These are phyloP conservation scores for Oreonectes daqikongensis DNA, from an alignment of 2,797 vertebrate genomes.

Conservation along the genomic window DNA sequence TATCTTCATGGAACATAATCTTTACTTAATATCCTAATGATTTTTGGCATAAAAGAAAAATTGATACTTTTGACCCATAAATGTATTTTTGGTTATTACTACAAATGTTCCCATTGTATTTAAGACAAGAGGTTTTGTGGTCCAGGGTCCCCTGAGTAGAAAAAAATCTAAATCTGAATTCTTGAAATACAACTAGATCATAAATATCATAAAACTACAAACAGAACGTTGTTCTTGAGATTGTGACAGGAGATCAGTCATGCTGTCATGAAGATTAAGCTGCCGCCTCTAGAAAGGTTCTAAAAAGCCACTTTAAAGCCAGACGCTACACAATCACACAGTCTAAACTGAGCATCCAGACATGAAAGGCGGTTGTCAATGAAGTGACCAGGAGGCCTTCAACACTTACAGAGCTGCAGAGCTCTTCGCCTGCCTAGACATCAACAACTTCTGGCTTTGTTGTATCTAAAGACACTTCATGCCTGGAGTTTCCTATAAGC, in stretches of 20 bases:
- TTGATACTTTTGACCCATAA: no score
- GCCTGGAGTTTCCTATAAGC: no score
- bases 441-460: constrained; percentile 3
- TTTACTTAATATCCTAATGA: no score
- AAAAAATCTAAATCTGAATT: no score
- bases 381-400: background rate
- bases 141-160: no score
- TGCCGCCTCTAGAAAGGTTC: background rate
- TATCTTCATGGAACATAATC: no score
- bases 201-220: background rate
- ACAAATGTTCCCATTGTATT: no score
- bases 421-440: constrained; percentile 7
- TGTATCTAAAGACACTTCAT: constrained; percentile 1
- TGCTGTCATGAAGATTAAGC: background rate
- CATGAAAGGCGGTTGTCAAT: background rate
- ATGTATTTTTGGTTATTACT: no score
- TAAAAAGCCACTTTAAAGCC: background rate
- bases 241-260: background rate
- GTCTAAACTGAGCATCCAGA: constrained; percentile 15
- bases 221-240: background rate
- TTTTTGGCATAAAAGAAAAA: no score
- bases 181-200: no score
- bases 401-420: background rate
- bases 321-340: background rate
- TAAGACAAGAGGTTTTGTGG: no score